These are phyloP conservation scores for Montipora sp. DNA, from an alignment of 64 coral and sea anemone species.

Conservation along the genomic window DNA sequence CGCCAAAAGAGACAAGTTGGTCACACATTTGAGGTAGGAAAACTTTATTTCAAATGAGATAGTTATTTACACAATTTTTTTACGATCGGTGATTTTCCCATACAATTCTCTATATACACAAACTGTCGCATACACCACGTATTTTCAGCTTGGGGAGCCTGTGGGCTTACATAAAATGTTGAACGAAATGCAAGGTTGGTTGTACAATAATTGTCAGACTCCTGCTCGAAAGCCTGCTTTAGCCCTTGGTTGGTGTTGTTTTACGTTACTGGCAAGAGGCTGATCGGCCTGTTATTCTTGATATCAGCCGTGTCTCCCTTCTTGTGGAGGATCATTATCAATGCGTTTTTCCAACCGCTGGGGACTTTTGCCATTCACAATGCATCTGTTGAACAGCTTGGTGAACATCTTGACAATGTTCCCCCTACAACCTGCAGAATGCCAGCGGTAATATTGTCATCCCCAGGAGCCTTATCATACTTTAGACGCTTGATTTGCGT, in stretches of 20 bases:
- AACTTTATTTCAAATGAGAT: too few relatives aligned
- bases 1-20: too few relatives aligned
- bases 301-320: constrained; percentile 38
- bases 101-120: too few relatives aligned
- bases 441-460: background rate
- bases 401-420: background rate
- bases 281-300: background rate
- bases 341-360: constrained; percentile 34
- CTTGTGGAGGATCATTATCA: constrained; percentile 38
- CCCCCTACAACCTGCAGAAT: background rate
- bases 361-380: constrained; percentile 3
- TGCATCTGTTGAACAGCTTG: background rate
- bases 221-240: constrained; percentile 18
- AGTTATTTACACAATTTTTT: too few relatives aligned
- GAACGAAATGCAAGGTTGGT: too few relatives aligned
- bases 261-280: constrained; percentile 19
- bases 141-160: too few relatives aligned
- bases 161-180: too few relatives aligned
- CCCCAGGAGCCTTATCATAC: background rate
- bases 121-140: too few relatives aligned
- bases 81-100: too few relatives aligned
- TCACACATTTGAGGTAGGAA: too few relatives aligned
- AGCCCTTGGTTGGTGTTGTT: constrained; percentile 39
- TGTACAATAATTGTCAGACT: background rate
- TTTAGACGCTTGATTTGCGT: background rate